Evolutionary conservation across 2,888 invertebrate genomes (phyloP), one percentile per base, ranked within the genome.

Genomic region (Drosophila neutralis): DNA sequence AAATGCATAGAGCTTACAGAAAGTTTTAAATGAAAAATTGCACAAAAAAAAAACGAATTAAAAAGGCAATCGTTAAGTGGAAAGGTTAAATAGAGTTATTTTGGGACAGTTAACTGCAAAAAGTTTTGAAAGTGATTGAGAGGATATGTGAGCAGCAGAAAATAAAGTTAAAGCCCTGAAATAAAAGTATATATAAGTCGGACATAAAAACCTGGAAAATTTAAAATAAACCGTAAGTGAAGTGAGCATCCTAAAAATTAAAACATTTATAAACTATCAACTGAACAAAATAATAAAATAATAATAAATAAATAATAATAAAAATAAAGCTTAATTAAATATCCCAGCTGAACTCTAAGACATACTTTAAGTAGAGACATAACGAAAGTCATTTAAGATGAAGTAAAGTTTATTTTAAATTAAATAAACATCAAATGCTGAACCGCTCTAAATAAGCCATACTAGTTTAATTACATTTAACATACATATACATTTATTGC

Each of bases 391-490:
- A 42, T 13, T 45, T 15, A 8, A n/a, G 24, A 4, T 24, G 7
- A 15, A 15, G 24, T 24, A 15, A 6, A 10, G 21, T 24, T 21
- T 24, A 31, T 11, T 35, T 31, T 13, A n/a, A 45, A 24, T 33
- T 4, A 24, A 24, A 1, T 24, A 45, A 45, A 45, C 24, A 24
- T 24, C 21, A 42, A 42, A 42, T 21, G 42, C 11, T 42, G 42
- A 42, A 0, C 21, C 31, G 2, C 2, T 11, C 10, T 6, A 48
- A 33, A 58, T 33, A 58, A 58, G 24, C 33, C 13, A 8, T 31
- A 13, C 6, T 21, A n/a, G 11, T 15, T 40, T 53, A 45, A 15
- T 51, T 49, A 10, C 35, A 64, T 36, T 58, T 57, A 57, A 65
- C 62, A 53, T 24, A 18, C 24, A 11, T 11, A 33, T 4, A 33